Conservation (phyloP, 2,113 vertebrate species). For the Alethe castanea region DNA sequence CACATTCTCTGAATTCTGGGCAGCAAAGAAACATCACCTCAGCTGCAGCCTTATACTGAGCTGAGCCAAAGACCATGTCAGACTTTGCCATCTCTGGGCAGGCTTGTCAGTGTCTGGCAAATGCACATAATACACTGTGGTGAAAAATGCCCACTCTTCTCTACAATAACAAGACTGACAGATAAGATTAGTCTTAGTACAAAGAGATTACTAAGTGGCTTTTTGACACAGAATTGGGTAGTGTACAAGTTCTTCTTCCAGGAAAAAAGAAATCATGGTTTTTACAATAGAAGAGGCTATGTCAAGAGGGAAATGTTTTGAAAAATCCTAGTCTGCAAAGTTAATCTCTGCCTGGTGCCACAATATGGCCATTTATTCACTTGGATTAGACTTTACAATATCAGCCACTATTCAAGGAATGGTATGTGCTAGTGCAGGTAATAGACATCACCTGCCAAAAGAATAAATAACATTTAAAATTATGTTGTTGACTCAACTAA, state of each 20-base stretch:
- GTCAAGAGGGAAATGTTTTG: background rate
- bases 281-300: background rate
- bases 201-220: background rate
- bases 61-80: background rate
- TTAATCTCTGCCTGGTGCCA: background rate
- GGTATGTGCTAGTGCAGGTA: background rate
- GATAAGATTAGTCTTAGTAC: background rate
- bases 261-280: background rate
- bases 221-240: background rate
- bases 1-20: background rate
- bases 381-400: background rate
- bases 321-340: background rate
- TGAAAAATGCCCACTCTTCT: background rate
- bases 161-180: background rate
- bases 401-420: background rate
- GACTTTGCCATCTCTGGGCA: background rate
- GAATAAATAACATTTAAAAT: background rate
- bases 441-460: background rate
- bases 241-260: fast-evolving
- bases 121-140: fast-evolving
- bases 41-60: background rate
- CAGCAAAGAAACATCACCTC: background rate
- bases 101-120: background rate
- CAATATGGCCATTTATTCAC: background rate
- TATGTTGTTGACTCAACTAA: background rate